These are phyloP conservation scores for Silurus lanzhouensis DNA, from an alignment of 2,797 vertebrate genomes.

Conservation along the genomic window DNA sequence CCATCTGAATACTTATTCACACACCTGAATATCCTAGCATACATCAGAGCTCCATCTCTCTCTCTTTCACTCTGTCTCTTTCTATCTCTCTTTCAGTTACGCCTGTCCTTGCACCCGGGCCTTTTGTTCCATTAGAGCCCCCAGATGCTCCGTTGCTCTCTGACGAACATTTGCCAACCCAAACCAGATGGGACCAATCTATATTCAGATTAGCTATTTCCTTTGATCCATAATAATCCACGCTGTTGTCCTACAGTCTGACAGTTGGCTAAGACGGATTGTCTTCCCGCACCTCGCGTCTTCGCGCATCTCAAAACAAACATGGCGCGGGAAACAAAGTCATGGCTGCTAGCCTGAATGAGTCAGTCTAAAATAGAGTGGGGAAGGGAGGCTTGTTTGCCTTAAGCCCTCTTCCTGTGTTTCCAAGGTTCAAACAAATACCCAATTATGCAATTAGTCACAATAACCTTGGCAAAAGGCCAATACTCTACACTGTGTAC, in stretches of 20 bases:
- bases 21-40: conserved; percentile 28
- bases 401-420: conserved; percentile 29
- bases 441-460: conserved; percentile 44
- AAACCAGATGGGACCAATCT: conserved; percentile 83
- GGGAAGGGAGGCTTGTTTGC: neutral
- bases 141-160: conserved; percentile 81
- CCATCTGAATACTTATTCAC: conserved; percentile 38
- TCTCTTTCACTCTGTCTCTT: conserved; percentile 48
- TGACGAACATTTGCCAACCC: conserved; percentile 74
- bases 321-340: conserved; percentile 19
- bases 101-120: conserved; percentile 54
- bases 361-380: conserved; percentile 24
- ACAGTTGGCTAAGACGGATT: conserved; percentile 45
- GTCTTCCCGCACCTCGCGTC: conserved; percentile 15
- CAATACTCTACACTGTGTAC: conserved; percentile 11
- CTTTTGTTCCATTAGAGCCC: conserved; percentile 79
- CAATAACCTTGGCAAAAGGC: conserved; percentile 31
- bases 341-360: conserved; percentile 16
- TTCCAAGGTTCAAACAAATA: conserved; percentile 31
- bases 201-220: conserved; percentile 83
- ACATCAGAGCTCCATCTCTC: conserved; percentile 37
- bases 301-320: conserved; percentile 31
- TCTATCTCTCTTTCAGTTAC: conserved; percentile 54
- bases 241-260: conserved; percentile 71
- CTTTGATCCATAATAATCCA: conserved; percentile 78